A percentile compares a stretch with the other conserved stretches of the same genome.
Conservation (phyloP, 2,888 invertebrate genomes). For the Synergus laeviventris region DNA sequence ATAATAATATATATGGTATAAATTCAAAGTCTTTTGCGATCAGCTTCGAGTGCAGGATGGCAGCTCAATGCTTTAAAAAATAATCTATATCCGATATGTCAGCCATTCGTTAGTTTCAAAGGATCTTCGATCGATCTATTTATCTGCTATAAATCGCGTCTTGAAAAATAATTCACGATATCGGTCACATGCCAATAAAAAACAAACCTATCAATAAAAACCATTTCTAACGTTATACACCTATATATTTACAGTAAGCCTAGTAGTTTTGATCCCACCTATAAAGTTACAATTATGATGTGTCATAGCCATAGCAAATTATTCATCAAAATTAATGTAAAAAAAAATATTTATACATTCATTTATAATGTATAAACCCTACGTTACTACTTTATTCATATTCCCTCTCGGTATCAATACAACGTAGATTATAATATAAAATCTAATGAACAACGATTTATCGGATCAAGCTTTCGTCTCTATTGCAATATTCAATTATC, state of each 20-base stretch:
- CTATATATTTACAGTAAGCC: constrained; percentile 70
- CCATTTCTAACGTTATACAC: constrained; percentile 36
- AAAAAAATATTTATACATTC: neutral
- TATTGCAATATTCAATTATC: constrained; percentile 4
- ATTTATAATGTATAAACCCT: neutral
- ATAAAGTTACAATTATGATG: constrained; percentile 73
- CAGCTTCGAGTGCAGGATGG: constrained; percentile 32
- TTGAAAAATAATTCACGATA: constrained; percentile 60
- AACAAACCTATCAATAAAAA: constrained; percentile 27
- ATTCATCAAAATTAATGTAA: neutral
- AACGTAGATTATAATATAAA: neutral
- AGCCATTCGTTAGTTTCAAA: constrained; percentile 53
- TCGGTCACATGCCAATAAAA: constrained; percentile 43
- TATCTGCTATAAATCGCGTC: constrained; percentile 43
- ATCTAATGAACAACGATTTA: constrained; percentile 1
- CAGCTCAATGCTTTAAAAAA: constrained; percentile 53
- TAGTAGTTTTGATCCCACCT: constrained; percentile 72
- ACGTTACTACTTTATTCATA: neutral
- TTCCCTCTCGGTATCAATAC: neutral
- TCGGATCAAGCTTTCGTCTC: constrained; percentile 29
- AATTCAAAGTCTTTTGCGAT: constrained; percentile 55
- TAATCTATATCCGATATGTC: constrained; percentile 58
- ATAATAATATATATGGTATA: no score
- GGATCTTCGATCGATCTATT: constrained; percentile 53
- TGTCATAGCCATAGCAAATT: constrained; percentile 66